phyloP scores from a whole-genome alignment of 2,888 invertebrate species.

The Eupithecia exiguata region DNA sequence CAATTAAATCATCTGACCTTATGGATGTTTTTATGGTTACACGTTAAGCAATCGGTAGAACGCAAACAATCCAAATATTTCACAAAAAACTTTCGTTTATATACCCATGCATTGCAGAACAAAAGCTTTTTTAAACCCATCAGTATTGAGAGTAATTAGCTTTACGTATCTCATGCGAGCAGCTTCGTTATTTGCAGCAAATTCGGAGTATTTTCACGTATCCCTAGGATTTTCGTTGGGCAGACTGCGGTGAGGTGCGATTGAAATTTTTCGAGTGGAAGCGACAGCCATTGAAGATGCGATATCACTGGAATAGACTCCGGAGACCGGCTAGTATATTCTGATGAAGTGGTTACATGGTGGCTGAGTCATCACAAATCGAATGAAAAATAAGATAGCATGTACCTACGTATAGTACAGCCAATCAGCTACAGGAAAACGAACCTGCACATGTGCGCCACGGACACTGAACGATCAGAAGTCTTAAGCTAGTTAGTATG shows the following conservation, averaged over 20 bases:
- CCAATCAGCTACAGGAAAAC: not conserved
- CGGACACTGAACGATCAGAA: not conserved
- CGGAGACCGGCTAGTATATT: not conserved
- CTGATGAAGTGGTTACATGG: not conserved
- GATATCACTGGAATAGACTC: constrained; percentile 44
- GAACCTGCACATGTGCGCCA: not conserved
- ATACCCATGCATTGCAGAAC: not conserved
- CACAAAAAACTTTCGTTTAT: not conserved
- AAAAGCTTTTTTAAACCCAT: constrained; percentile 34
- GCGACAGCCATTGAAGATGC: constrained; percentile 61
- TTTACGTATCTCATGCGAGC: constrained; percentile 65
- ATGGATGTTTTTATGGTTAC: not conserved
- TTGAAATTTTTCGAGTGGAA: constrained; percentile 83
- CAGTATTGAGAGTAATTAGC: constrained; percentile 60
- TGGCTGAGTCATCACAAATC: not conserved
- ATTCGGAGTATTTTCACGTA: constrained; percentile 70
- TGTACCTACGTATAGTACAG: too few relatives aligned
- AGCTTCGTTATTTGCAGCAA: constrained; percentile 45
- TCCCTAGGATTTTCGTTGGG: constrained; percentile 75
- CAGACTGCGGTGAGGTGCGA: constrained; percentile 73
- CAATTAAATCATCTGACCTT: not conserved
- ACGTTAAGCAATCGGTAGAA: too few relatives aligned
- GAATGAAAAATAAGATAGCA: too few relatives aligned
- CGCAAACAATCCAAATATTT: not conserved
- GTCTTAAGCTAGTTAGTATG: not conserved